Evolutionary conservation across 2,888 invertebrate genomes (phyloP), one percentile per base, ranked within the genome.

Genomic region (Eristalis pertinax): DNA sequence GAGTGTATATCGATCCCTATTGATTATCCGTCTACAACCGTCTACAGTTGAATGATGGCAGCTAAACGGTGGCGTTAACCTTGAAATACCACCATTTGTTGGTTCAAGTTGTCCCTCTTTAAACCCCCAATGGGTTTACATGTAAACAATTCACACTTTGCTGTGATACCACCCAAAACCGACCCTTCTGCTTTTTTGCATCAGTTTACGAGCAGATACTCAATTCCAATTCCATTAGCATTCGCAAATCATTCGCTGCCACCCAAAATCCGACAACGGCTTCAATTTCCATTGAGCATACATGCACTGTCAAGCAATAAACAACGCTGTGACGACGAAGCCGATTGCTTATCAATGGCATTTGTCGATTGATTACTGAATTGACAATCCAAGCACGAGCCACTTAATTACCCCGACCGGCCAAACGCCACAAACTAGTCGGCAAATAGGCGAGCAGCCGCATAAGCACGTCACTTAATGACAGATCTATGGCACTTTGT

Each of bases 341-440:
- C 35, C 63, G 32, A 63, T 24, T n/a, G 19, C 58, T 60, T 60
- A 70, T 70, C 60, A 11, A 32, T 58, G 29, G 56, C 69, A 32
- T 69, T 69, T 50, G 32, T 19, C 58, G 56, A 10, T 7, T 69
- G 56, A 70, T 70, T 60, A 15, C 38, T 13, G 22, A 35, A 60
- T 70, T 70, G 35, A 41, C 4, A 70, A 62, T 72, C 72, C n/a
- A 32, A 38, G 13, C 62, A 43, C 41, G 41, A 26, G 11, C 10
- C 32, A 0, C 29, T 72, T 72, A 43, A 72, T 72, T 72, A 22
- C 62, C 62, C 62, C 19, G 22, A 41, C 41, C 32, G 19, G 62
- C 62, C 29, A 41, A 72, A 72, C 32, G 35, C 38, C 62, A 26
- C 62, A 62, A 72, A 62, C 26, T 43, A 58, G 69, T 41, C 72